Evolutionary conservation across 2,888 invertebrate species (phyloP).

Genomic region (Leucophora obtusa): DNA sequence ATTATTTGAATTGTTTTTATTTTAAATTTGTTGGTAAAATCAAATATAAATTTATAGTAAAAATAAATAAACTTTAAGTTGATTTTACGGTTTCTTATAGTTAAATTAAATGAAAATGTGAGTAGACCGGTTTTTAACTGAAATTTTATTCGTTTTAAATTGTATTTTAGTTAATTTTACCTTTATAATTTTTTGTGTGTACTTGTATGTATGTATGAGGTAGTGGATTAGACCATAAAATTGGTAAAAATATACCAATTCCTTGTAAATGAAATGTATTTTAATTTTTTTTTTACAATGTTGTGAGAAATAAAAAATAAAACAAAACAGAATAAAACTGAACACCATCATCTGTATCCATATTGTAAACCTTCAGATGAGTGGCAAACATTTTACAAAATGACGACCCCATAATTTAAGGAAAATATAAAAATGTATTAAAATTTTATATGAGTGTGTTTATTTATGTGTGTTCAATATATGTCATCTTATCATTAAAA

Average conservation of each 20-base stretch:
- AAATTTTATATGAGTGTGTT: not conserved
- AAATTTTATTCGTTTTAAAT: too few species aligned
- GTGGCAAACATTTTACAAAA: slow-evolving; percentile 8
- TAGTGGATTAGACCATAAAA: slow-evolving; percentile 36
- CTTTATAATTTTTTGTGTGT: too few species aligned
- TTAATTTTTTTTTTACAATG: slow-evolving; percentile 35
- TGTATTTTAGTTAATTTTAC: too few species aligned
- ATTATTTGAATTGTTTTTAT: too few species aligned
- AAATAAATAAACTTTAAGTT: too few species aligned
- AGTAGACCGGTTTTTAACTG: too few species aligned
- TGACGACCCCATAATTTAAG: not conserved
- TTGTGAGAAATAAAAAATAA: slow-evolving; percentile 17
- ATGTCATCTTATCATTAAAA: not conserved
- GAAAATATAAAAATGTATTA: not conserved
- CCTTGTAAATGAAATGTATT: slow-evolving; percentile 33
- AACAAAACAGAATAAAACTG: not conserved
- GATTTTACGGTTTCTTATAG: too few species aligned
- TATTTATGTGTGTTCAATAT: slow-evolving; percentile 2
- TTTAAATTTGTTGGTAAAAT: too few species aligned
- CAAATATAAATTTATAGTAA: too few species aligned
- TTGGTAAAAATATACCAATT: slow-evolving; percentile 32
- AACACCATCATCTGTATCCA: too few species aligned
- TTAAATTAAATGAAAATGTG: too few species aligned
- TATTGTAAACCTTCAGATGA: slow-evolving; percentile 23
- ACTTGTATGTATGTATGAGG: not conserved